phyloP scores from a whole-genome alignment of 2,797 vertebrate genomes.

The Tokudaia muenninki region DNA sequence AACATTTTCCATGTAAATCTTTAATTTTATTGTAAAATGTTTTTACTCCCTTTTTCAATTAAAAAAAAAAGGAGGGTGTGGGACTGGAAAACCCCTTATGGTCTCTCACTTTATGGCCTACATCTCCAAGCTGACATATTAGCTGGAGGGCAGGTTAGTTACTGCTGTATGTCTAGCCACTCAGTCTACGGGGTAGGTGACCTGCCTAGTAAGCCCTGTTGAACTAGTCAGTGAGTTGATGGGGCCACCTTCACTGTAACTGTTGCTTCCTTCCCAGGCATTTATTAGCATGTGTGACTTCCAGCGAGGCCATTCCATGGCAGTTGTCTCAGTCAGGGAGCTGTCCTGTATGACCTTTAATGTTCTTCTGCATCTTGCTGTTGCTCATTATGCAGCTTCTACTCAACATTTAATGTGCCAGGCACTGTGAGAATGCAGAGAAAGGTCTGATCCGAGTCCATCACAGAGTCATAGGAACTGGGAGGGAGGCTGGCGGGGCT shows the following conservation, averaged over 20 bases:
- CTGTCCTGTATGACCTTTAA: neutral
- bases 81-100: too few relatives aligned
- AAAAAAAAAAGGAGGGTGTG: too few relatives aligned
- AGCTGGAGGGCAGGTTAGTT: neutral
- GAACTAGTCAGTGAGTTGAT: neutral
- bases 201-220: neutral
- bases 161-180: neutral
- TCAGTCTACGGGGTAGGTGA: neutral
- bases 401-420: neutral
- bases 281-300: neutral
- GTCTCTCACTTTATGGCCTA: neutral
- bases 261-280: neutral
- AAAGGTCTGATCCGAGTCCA: neutral
- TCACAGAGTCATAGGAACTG: slow-evolving; percentile 15
- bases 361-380: neutral
- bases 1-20: too few relatives aligned
- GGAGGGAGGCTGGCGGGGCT: neutral
- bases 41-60: too few relatives aligned
- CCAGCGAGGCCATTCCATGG: neutral
- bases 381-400: slow-evolving; percentile 43
- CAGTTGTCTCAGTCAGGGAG: neutral
- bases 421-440: neutral
- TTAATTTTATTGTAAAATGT: too few relatives aligned
- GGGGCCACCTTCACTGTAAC: neutral
- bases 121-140: neutral